Percentiles rank a stretch among this genome's conserved stretches.
Conservation (phyloP, 37 sponge, comb jelly and placozoan genomes). For the Petrosia ficiformis region DNA sequence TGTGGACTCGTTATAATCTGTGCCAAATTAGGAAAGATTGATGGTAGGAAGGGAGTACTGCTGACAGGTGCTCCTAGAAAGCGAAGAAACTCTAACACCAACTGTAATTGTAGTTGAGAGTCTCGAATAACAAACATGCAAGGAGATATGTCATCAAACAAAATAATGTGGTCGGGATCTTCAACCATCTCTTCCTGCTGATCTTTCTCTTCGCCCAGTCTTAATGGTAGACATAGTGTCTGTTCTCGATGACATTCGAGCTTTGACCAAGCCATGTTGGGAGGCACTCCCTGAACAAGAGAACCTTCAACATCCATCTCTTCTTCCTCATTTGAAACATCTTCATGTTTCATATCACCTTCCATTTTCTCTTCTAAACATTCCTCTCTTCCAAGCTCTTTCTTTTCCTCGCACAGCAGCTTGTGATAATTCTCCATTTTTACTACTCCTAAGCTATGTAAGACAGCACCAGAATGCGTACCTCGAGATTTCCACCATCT, state of each 20-base stretch:
- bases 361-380: background rate
- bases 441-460: background rate
- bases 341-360: too few relatives aligned
- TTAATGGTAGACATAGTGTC: conserved; percentile 56
- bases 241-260: conserved; percentile 55
- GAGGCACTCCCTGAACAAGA: conserved; percentile 15
- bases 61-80: conserved; percentile 54
- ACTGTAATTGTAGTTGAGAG: conserved; percentile 22
- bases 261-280: conserved; percentile 59
- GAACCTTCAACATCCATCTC: conserved; percentile 16
- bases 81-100: conserved; percentile 57
- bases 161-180: conserved; percentile 72
- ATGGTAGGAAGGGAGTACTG: background rate
- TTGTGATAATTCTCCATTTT: background rate
- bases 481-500: conserved; percentile 30
- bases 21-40: conserved; percentile 1
- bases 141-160: conserved; percentile 74
- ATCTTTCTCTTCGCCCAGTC: conserved; percentile 10
- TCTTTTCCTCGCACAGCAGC: background rate
- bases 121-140: conserved; percentile 47
- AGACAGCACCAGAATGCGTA: background rate
- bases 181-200: conserved; percentile 49
- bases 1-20: background rate
- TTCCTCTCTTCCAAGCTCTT: conserved; percentile 8
- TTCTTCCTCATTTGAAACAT: conserved; percentile 4